Conservation (phyloP, 2,888 invertebrate genomes). For the Pandemis heparana region DNA sequence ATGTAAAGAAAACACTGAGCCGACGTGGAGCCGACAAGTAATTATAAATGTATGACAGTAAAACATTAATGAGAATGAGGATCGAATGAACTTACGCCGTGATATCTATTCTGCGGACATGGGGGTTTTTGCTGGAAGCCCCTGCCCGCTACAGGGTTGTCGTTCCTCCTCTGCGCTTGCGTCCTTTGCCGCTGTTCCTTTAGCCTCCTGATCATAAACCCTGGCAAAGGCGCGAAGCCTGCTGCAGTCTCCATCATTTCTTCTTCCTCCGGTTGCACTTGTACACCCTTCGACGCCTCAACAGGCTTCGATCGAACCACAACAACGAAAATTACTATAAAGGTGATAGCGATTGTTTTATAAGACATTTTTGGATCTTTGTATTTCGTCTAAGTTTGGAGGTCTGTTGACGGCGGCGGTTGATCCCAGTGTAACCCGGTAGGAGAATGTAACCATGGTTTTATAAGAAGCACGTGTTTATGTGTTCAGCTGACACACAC, state of each 20-base stretch:
- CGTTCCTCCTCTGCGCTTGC: slow-evolving; percentile 63
- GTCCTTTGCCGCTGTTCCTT: slow-evolving; percentile 68
- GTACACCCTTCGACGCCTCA: slow-evolving; percentile 51
- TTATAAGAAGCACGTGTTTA: slow-evolving; percentile 64
- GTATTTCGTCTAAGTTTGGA: background rate
- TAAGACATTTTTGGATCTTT: slow-evolving; percentile 52
- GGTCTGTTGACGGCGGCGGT: slow-evolving; percentile 45
- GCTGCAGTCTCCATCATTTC: slow-evolving; percentile 78
- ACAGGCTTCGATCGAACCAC: slow-evolving; percentile 59
- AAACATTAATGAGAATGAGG: too few species aligned
- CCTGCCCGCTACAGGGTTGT: slow-evolving; percentile 47
- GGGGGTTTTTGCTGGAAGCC: slow-evolving; percentile 49
- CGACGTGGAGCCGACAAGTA: too few species aligned
- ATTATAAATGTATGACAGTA: too few species aligned
- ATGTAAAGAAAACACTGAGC: too few species aligned
- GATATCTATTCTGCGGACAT: slow-evolving; percentile 52
- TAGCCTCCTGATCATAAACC: slow-evolving; percentile 76
- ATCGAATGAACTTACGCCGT: slow-evolving; percentile 51
- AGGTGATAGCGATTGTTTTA: slow-evolving; percentile 52
- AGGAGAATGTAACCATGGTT: slow-evolving; percentile 55
- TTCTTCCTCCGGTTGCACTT: slow-evolving; percentile 42
- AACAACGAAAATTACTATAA: slow-evolving; percentile 50
- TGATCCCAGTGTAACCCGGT: slow-evolving; percentile 66
- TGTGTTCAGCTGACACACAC: slow-evolving; percentile 74
- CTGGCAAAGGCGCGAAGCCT: slow-evolving; percentile 73